Conservation (phyloP, 2,888 invertebrate species). For the Callyntrura guangdongensis region DNA sequence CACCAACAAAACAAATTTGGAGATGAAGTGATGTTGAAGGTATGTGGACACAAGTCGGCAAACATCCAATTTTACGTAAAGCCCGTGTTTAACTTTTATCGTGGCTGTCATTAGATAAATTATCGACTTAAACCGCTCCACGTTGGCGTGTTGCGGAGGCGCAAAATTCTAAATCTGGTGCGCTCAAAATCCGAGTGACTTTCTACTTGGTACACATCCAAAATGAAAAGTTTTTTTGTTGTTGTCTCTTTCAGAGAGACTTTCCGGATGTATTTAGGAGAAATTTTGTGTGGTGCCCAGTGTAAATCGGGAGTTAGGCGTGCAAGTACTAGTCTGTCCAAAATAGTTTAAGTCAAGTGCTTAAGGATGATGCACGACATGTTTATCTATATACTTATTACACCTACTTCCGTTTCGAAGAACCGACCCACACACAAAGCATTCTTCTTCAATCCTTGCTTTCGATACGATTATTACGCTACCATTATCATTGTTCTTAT, state of each 20-base stretch:
- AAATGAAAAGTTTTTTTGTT: slow-evolving; percentile 12
- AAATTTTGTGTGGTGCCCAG: slow-evolving; percentile 3
- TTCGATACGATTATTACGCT: background rate
- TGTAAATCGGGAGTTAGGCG: slow-evolving; percentile 5
- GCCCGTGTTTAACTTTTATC: no score
- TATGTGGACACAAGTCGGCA: background rate
- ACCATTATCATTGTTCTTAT: slow-evolving; percentile 18
- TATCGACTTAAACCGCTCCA: no score
- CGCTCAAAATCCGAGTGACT: background rate
- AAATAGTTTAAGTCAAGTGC: slow-evolving; percentile 23
- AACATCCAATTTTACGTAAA: background rate
- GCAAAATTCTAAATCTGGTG: background rate
- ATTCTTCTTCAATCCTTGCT: background rate
- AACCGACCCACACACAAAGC: background rate
- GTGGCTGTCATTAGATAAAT: no score
- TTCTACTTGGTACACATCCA: slow-evolving; percentile 2
- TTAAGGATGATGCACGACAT: background rate
- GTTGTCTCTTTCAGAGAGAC: background rate
- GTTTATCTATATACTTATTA: slow-evolving; percentile 17
- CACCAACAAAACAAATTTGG: slow-evolving; percentile 1
- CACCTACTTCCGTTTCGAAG: slow-evolving; percentile 36
- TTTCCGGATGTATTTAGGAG: slow-evolving; percentile 50
- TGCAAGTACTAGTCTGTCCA: slow-evolving; percentile 20
- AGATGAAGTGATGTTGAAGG: background rate
- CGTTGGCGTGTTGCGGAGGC: background rate